Conservation (phyloP, 2,113 vertebrate species). For the Oreochromis tanganicae region DNA sequence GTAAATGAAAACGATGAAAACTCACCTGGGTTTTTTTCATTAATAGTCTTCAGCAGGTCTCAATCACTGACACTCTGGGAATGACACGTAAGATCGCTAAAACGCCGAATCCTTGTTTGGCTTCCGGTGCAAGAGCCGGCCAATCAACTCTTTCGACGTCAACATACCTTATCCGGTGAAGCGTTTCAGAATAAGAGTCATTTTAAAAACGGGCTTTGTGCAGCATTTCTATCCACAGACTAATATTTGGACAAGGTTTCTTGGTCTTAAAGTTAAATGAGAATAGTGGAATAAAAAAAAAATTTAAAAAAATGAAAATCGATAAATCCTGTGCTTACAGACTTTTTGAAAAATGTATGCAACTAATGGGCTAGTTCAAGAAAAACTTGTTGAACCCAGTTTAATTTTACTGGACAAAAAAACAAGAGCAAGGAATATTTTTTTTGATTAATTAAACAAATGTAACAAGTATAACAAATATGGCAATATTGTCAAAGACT, state of each 20-base stretch:
- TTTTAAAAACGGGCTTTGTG: neutral
- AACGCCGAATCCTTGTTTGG: conserved; percentile 26
- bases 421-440: neutral
- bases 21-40: neutral
- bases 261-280: neutral
- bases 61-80: conserved; percentile 11
- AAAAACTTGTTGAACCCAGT: neutral
- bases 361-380: neutral
- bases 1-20: neutral
- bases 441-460: neutral
- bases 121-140: neutral
- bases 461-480: neutral
- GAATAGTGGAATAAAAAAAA: neutral
- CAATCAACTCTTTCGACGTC: neutral
- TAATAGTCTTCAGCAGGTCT: neutral
- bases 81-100: conserved; percentile 56
- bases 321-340: neutral
- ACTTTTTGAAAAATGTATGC: neutral
- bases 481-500: neutral
- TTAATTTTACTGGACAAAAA: neutral
- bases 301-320: neutral
- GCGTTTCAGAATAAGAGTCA: conserved; percentile 5
- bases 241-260: neutral
- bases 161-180: neutral
- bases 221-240: neutral